phyloP scores from a whole-genome alignment of 2,888 invertebrate genomes.

The Eumacrocentrus americanus region DNA sequence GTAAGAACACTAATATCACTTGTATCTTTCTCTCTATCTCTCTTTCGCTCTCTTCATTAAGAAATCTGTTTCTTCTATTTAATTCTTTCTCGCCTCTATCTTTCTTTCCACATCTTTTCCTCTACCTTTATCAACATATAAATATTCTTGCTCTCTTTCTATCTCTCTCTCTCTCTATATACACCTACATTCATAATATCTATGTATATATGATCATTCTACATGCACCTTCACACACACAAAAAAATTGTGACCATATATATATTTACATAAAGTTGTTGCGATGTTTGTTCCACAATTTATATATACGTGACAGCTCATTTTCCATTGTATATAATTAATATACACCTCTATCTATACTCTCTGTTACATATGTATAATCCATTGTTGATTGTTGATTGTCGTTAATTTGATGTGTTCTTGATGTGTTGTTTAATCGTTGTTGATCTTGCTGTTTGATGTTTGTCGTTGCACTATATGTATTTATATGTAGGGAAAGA shows the following conservation, averaged over 20 bases:
- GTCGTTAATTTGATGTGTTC: constrained; percentile 60
- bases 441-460: constrained; percentile 54
- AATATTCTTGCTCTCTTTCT: constrained; percentile 9
- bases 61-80: not conserved
- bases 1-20: not conserved
- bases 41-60: constrained; percentile 11
- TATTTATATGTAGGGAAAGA: constrained; percentile 38
- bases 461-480: constrained; percentile 61
- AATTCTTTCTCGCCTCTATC: constrained; percentile 32
- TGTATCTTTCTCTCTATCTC: constrained; percentile 29
- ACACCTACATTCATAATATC: not conserved
- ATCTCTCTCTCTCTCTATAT: constrained; percentile 6
- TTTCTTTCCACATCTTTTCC: constrained; percentile 30
- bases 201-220: constrained; percentile 14
- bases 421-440: constrained; percentile 50
- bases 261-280: constrained; percentile 51
- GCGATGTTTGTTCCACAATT: constrained; percentile 58
- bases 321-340: constrained; percentile 14
- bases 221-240: constrained; percentile 33
- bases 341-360: constrained; percentile 28
- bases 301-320: constrained; percentile 28
- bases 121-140: constrained; percentile 32
- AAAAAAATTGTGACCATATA: constrained; percentile 22
- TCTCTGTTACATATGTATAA: no score
- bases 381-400: constrained; percentile 44